Percentiles rank a stretch among this genome's conserved stretches.
phyloP scores from a whole-genome alignment of 2,888 invertebrate species.

The Myathropa florea region DNA sequence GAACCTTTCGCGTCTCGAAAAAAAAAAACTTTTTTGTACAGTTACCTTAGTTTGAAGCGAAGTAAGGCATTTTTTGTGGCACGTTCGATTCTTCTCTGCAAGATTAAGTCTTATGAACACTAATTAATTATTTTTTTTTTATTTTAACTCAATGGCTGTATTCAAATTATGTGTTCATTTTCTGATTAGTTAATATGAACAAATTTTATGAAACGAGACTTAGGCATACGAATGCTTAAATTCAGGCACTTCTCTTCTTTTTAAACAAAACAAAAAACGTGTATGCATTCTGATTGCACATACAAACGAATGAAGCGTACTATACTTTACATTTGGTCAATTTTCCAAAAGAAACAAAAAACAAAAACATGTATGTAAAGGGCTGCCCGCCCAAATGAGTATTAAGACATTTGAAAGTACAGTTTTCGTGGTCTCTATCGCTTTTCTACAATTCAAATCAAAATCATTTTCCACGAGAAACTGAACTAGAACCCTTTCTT shows the following conservation, averaged over 20 bases:
- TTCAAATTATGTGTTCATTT: constrained; percentile 52
- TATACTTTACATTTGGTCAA: constrained; percentile 6
- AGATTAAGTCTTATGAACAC: neutral
- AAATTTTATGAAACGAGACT: constrained; percentile 26
- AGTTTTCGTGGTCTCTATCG: neutral
- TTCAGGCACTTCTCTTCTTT: constrained; percentile 17
- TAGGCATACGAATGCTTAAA: constrained; percentile 30
- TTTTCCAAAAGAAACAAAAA: constrained; percentile 22
- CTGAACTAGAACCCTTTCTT: neutral
- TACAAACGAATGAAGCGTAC: neutral
- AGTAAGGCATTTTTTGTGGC: neutral
- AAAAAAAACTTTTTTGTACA: neutral
- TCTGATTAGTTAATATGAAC: constrained; percentile 17
- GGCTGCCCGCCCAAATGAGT: neutral
- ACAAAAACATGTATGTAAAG: neutral
- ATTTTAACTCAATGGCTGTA: constrained; percentile 43
- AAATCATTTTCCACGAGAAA: constrained; percentile 47
- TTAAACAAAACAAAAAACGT: neutral
- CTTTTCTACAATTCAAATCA: constrained; percentile 26
- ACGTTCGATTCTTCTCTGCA: neutral
- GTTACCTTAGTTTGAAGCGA: neutral
- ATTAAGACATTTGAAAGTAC: neutral
- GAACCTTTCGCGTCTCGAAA: neutral
- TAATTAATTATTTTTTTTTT: constrained; percentile 23
- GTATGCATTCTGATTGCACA: constrained; percentile 25